phyloP scores from a whole-genome alignment of 2,888 invertebrate species.

The Spisula subtruncata region DNA sequence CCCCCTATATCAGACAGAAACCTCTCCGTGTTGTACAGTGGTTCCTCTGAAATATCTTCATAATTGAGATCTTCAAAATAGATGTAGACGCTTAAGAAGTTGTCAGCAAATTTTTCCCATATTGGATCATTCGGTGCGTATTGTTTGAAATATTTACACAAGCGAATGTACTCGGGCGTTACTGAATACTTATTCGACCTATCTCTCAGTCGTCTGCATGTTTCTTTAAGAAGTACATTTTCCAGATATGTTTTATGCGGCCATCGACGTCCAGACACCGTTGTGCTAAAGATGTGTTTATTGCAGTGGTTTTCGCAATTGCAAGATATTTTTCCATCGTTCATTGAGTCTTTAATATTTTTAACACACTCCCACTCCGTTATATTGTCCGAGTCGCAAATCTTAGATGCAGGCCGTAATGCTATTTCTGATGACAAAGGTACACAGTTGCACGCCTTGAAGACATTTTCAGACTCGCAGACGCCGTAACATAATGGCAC shows the following conservation, averaged over 20 bases:
- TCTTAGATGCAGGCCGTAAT: not conserved
- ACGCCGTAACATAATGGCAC: slow-evolving; percentile 21
- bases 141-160: too few species aligned
- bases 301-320: slow-evolving; percentile 15
- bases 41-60: too few species aligned
- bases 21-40: too few species aligned
- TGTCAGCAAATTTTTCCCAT: not conserved
- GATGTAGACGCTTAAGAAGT: slow-evolving; percentile 14
- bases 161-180: too few species aligned
- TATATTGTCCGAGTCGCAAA: slow-evolving; percentile 22
- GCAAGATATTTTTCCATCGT: not conserved
- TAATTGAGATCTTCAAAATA: slow-evolving; percentile 38
- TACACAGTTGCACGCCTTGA: too few species aligned
- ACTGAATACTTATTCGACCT: too few species aligned
- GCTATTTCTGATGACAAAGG: too few species aligned
- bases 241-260: slow-evolving; percentile 5
- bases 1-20: too few species aligned
- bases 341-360: not conserved
- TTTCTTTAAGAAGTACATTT: slow-evolving; percentile 26
- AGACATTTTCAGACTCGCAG: slow-evolving; percentile 23
- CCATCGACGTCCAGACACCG: slow-evolving; percentile 25
- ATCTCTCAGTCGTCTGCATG: not conserved
- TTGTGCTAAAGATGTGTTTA: not conserved
- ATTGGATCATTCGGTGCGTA: too few species aligned
- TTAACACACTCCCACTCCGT: not conserved